Percentiles rank a stretch among this genome's conserved stretches.
Conservation (phyloP, 2,113 vertebrate species). For the Leucopsar rothschildi region DNA sequence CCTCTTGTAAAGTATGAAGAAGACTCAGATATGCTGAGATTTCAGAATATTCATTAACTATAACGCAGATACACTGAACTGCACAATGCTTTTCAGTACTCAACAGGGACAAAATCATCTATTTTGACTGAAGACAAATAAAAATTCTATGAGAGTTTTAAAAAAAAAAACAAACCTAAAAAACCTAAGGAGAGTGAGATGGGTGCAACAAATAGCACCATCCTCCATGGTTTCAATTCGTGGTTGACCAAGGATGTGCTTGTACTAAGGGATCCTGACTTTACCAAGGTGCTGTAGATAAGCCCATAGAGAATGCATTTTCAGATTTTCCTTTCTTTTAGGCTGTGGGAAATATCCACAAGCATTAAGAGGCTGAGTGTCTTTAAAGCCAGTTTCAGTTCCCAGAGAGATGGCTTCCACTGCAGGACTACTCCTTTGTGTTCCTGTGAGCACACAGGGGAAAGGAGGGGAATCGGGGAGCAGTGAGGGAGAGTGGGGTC, state of each 20-base stretch:
- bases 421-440: neutral
- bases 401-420: neutral
- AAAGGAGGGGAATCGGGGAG: neutral
- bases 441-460: rapidly evolving
- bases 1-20: neutral
- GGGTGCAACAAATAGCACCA: neutral
- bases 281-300: neutral
- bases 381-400: neutral
- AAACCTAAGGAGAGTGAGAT: neutral
- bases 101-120: neutral
- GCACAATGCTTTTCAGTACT: neutral
- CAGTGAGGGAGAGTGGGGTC: neutral
- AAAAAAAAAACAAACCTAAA: no score
- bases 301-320: neutral
- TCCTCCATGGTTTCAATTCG: neutral
- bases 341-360: neutral
- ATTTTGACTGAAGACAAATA: neutral
- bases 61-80: neutral
- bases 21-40: neutral
- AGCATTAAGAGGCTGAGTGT: neutral
- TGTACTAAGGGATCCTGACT: neutral
- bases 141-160: neutral
- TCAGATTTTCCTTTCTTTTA: neutral
- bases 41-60: neutral
- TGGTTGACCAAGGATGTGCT: neutral